Conservation (phyloP, 2,888 invertebrate species). For the Marasmarcha lunaedactyla region DNA sequence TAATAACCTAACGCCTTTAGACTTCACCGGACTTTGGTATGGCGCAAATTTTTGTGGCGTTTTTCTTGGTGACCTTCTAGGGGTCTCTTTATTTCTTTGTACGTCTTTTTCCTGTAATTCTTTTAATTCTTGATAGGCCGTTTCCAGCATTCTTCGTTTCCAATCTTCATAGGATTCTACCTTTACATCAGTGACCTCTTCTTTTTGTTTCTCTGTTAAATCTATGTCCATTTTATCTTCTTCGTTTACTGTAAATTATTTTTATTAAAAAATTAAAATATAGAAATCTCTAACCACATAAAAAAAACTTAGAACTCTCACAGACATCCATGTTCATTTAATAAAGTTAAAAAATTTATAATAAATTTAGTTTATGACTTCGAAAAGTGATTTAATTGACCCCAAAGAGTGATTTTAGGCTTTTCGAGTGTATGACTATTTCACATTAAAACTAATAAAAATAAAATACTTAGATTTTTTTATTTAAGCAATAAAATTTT, state of each 20-base stretch:
- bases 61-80: conserved; percentile 42
- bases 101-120: conserved; percentile 22
- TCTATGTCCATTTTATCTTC: conserved; percentile 34
- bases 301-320: no score
- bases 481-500: no score
- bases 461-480: no score
- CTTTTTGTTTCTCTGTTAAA: conserved; percentile 9
- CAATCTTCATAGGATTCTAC: conserved; percentile 73
- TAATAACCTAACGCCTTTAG: conserved; percentile 36
- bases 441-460: no score
- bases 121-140: conserved; percentile 33
- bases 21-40: conserved; percentile 32
- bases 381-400: no score
- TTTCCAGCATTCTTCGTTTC: conserved; percentile 69
- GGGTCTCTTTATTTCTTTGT: conserved; percentile 17
- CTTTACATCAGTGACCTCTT: conserved; percentile 27
- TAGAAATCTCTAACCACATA: no score
- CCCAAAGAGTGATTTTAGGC: no score
- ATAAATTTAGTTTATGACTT: no score
- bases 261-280: no score
- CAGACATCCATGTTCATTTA: no score
- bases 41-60: conserved; percentile 43
- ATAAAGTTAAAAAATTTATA: no score
- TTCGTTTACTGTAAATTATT: conserved; percentile 24
- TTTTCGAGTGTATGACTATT: no score